phyloP scores from a whole-genome alignment of 2,888 invertebrate species.

The Protophormia terraenovae region DNA sequence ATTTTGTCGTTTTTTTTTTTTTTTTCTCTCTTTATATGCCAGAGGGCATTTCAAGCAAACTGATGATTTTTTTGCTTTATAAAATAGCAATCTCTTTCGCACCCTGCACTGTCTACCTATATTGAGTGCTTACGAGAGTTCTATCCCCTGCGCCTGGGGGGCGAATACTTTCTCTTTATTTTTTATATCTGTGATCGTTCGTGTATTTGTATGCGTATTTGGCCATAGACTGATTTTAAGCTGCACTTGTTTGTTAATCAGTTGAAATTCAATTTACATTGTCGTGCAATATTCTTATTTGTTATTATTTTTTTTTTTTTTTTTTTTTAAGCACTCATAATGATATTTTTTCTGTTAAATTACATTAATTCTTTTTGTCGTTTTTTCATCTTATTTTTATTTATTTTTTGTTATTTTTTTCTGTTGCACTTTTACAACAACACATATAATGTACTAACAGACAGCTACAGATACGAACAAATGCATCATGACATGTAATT shows the following conservation, averaged over 20 bases:
- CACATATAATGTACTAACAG: slow-evolving; percentile 7
- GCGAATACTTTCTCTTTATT: not conserved
- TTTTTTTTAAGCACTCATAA: slow-evolving; percentile 2
- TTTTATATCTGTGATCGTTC: not conserved
- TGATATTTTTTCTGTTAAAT: slow-evolving; percentile 53
- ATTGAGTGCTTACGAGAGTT: not conserved
- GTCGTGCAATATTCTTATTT: slow-evolving; percentile 42
- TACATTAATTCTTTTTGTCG: slow-evolving; percentile 52
- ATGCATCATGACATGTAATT: slow-evolving; percentile 41
- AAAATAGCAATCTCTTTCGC: slow-evolving; percentile 5
- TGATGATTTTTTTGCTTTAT: slow-evolving; percentile 6
- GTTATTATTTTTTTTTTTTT: slow-evolving; percentile 18
- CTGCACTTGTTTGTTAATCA: slow-evolving; percentile 61
- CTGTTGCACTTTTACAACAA: slow-evolving; percentile 22
- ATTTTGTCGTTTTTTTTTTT: slow-evolving; percentile 1
- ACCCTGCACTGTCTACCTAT: not conserved
- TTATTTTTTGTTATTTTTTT: not conserved
- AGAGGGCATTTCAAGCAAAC: slow-evolving; percentile 35
- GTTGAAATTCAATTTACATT: slow-evolving; percentile 62
- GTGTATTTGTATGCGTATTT: not conserved
- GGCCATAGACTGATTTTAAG: slow-evolving; percentile 22
- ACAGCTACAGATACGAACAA: slow-evolving; percentile 16
- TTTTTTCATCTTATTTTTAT: slow-evolving; percentile 11
- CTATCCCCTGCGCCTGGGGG: not conserved
- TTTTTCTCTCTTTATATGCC: too few relatives aligned